phyloP scores from a whole-genome alignment of 2,888 invertebrate genomes.

The Eristalinus aeneus region DNA sequence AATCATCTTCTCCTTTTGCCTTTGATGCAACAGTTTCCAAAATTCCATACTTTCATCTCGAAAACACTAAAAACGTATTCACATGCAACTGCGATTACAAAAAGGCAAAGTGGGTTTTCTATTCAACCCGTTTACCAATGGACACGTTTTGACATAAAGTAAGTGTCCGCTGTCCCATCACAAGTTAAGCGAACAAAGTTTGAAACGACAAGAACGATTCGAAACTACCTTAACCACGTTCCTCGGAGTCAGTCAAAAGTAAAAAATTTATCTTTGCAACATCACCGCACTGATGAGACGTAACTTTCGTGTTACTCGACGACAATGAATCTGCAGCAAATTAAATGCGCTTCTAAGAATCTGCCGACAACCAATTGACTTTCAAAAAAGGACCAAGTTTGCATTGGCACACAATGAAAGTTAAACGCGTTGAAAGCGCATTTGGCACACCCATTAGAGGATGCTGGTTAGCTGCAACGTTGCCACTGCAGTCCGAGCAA shows the following conservation, averaged over 20 bases:
- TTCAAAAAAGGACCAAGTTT: no score
- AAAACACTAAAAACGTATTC: no score
- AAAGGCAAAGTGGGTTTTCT: no score
- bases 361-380: no score
- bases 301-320: conserved; percentile 11
- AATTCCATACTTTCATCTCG: no score
- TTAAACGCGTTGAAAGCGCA: neutral
- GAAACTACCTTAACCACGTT: no score
- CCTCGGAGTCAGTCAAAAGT: conserved; percentile 21
- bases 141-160: neutral
- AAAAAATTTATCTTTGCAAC: neutral
- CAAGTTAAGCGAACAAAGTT: no score
- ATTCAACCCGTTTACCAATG: no score
- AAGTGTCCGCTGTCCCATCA: neutral
- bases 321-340: neutral
- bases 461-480: neutral
- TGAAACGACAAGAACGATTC: conserved; percentile 3
- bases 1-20: no score
- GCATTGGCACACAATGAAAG: neutral
- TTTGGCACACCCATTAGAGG: neutral
- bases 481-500: neutral
- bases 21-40: no score
- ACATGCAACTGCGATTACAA: no score
- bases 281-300: conserved; percentile 4
- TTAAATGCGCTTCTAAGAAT: neutral